Percentiles rank a stretch among this genome's conserved stretches.
Evolutionary conservation across 1,140 invertebrate species (phyloP).

Genomic region (Macrosteles quadrilineatus): DNA sequence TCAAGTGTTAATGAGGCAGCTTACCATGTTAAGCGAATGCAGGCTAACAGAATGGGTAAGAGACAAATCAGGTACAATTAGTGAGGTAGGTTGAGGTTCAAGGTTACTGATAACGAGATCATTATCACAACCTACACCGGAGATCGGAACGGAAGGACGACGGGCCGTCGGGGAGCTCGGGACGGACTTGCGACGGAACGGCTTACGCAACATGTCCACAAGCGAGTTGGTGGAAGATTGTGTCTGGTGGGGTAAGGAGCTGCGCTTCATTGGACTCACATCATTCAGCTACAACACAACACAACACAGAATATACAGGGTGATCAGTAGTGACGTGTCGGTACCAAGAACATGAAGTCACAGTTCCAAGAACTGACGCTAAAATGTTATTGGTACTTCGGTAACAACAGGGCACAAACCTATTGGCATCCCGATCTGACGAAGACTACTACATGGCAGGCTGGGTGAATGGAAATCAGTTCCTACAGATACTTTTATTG

Average conservation of each 20-base stretch:
- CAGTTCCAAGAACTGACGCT: no score
- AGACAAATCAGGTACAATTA: conserved; percentile 11
- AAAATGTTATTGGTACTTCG: no score
- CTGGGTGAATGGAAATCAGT: no score
- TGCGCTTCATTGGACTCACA: conserved; percentile 31
- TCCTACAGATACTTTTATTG: no score
- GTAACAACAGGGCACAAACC: no score
- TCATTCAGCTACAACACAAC: conserved; percentile 12
- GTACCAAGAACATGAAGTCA: no score
- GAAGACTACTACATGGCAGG: no score
- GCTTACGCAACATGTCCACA: conserved; percentile 61
- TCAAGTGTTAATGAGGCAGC: conserved; percentile 1
- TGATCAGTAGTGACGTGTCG: no score
- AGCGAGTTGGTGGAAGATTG: conserved; percentile 54
- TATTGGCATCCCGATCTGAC: no score
- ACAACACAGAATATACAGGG: no score
- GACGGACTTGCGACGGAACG: conserved; percentile 65
- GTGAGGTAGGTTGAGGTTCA: conserved; percentile 22
- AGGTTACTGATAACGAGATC: conserved; percentile 21
- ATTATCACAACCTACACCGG: conserved; percentile 33
- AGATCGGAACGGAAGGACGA: conserved; percentile 29
- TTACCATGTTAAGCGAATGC: conserved; percentile 33
- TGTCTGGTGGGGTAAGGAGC: conserved; percentile 52
- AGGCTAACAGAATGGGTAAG: conserved; percentile 25
- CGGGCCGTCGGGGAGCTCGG: conserved; percentile 58